A percentile compares a stretch with the other conserved stretches of the same genome.
phyloP scores from a whole-genome alignment of 2,888 invertebrate genomes.

The Megastigmus dorsalis region DNA sequence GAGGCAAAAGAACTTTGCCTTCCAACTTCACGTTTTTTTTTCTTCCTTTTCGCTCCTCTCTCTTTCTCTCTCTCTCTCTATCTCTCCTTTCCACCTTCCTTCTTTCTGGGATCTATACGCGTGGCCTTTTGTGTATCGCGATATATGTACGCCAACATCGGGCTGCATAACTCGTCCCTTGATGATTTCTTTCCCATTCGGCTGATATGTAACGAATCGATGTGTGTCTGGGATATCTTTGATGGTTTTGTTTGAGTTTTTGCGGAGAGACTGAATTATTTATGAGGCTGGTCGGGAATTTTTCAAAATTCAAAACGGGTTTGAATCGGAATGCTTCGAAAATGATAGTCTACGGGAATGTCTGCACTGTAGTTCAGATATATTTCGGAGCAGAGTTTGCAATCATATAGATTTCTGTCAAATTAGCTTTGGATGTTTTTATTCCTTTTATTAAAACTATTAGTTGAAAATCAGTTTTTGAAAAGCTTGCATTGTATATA shows the following conservation, averaged over 20 bases:
- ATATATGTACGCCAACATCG: constrained; percentile 10
- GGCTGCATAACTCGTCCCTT: neutral
- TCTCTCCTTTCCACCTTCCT: neutral
- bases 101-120: too few relatives aligned
- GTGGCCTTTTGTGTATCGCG: neutral
- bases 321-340: too few relatives aligned
- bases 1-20: constrained; percentile 45
- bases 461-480: too few relatives aligned
- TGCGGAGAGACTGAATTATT: neutral
- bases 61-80: neutral
- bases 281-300: neutral
- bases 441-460: too few relatives aligned
- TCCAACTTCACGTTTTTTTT: constrained; percentile 37
- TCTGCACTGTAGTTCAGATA: too few relatives aligned
- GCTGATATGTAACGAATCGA: neutral
- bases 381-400: too few relatives aligned
- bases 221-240: too few relatives aligned
- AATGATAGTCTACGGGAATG: too few relatives aligned
- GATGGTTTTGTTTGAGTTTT: neutral
- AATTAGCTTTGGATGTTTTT: too few relatives aligned
- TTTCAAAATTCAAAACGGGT: neutral
- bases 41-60: neutral
- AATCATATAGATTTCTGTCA: too few relatives aligned
- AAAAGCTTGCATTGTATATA: too few relatives aligned
- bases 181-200: constrained; percentile 4